Base-by-base conservation (phyloP, 2,888 invertebrate species). In the Hyposoter dolosus region DNA sequence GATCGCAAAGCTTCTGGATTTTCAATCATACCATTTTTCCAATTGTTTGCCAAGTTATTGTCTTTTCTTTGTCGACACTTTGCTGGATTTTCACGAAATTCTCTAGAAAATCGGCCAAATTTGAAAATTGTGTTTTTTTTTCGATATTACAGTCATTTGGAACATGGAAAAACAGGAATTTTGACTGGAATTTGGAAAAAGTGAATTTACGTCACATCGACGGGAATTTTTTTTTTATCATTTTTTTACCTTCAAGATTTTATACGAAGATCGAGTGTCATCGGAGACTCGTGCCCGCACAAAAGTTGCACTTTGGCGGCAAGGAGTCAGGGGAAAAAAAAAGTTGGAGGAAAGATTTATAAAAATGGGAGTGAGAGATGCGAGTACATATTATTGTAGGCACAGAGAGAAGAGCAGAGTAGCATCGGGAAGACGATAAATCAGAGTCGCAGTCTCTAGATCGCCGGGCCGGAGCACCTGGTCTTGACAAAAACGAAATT, bases 391-490 rank as follows among this genome's bases (percentile, higher is more conserved):
- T 7, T 50, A 47, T 84, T 40, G 40, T 40, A 40, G 40, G 7
- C 40, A 40, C 10, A 40, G 40, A 28, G 43, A 65, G 12, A 53
- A 23, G 28, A 74, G 60, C n/a, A n/a, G 74, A 79, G 79, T 60
- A 69, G 79, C 43, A 66, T 72, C 40, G 9, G 40, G 10, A 71
- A n/a, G 43, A 78, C 86, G 86, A 86, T 86, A 86, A 86, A 86
- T 86, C 86, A 83, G 81, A 40, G 40, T 9, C n/a, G n/a, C 6
- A 77, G 83, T 69, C 75, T 74, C 28, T 80, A 1, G 40, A 77
- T 81, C 77, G 77, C 43, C 82, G 60, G 79, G 85, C 82, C 50
- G 45, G 45, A 83, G 81, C 86, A 86, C 86, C 86, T 86, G 86
- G 86, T 83, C 83, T 53, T 32, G 47, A 35, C 43, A 68, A 45